Base-by-base conservation (phyloP, 1,140 invertebrate species). In the Pseudomyrmex pallidus region DNA sequence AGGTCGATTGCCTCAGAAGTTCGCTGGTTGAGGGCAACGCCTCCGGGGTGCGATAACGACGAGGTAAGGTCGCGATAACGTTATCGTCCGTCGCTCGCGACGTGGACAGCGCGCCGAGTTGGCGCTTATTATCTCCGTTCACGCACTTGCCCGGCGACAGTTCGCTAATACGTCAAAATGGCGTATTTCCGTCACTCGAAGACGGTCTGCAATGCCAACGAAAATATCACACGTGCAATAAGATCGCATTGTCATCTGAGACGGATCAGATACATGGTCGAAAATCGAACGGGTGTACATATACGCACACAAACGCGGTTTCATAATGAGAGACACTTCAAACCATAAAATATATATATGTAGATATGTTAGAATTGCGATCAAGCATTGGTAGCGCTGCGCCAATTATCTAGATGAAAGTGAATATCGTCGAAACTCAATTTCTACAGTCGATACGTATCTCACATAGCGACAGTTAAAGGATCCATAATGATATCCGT, bases 1-100 rank as follows among this genome's bases (percentile, higher is more conserved):
- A 77, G 62, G 85, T 78, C 82, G 86, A 87, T 87, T 87, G 74
- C 86, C 86, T 87, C 87, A 66, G 82, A 84, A 87, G 82, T 87
- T 87, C 63, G 59, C 83, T 87, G 61, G 85, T 35, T 74, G 77
- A 83, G 68, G 70, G 74, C 22, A 46, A 54, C 50, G 77, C 66
- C 67, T 63, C 86, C 72, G 44, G 77, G 61, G 57, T 48, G 70
- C 66, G 86, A 88, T 87, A 87, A 87, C 85, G 63, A 87, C 64
- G 82, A 87, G 74, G 82, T 68, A 63, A 61, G 63, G 63, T 56
- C 35, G 74, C 85, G 86, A 87, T 85, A 88, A 83, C 77, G 86
- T 85, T 88, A 88, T 88, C 87, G 86, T 77, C 44, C 20, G 20
- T 78, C 67, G 62, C 68, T 68, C 56, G 25, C 9, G 15, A 56